These are phyloP conservation scores for Cyphomyrus discorhynchus DNA, from an alignment of 2,113 vertebrate genomes.

Conservation along the genomic window DNA sequence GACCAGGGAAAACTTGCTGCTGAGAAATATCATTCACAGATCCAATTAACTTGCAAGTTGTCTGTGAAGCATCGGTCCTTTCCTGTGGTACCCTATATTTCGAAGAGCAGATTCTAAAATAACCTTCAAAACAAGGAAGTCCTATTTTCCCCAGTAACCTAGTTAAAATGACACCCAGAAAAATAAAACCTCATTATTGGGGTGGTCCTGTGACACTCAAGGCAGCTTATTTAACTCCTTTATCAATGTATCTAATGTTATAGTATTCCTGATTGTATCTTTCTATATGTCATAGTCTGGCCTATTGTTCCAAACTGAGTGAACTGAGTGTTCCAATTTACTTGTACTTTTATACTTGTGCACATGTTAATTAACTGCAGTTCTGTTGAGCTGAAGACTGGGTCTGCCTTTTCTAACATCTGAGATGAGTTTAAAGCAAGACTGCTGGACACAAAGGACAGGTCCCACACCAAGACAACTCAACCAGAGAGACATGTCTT, in stretches of 20 bases:
- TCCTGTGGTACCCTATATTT: neutral
- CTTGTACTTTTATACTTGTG: neutral
- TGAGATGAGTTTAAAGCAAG: neutral
- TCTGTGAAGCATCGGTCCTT: neutral
- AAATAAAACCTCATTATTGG: neutral
- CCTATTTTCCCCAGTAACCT: constrained; percentile 9
- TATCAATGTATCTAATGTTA: neutral
- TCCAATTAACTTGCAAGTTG: neutral
- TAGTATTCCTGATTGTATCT: neutral
- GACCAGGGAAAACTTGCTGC: neutral
- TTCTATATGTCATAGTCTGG: neutral
- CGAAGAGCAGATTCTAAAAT: neutral
- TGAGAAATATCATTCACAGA: neutral
- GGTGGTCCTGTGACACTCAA: neutral
- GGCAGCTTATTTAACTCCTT: neutral
- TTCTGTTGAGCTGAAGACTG: no score
- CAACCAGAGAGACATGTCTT: neutral
- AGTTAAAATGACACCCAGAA: neutral
- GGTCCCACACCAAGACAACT: neutral
- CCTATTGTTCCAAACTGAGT: neutral
- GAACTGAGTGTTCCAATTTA: neutral
- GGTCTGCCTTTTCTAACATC: neutral
- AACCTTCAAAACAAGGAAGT: neutral
- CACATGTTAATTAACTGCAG: neutral
- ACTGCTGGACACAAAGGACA: neutral